A percentile compares a stretch with the other conserved stretches of the same genome.
phyloP scores from a whole-genome alignment of 2,113 vertebrate genomes.

The Fulica atra region DNA sequence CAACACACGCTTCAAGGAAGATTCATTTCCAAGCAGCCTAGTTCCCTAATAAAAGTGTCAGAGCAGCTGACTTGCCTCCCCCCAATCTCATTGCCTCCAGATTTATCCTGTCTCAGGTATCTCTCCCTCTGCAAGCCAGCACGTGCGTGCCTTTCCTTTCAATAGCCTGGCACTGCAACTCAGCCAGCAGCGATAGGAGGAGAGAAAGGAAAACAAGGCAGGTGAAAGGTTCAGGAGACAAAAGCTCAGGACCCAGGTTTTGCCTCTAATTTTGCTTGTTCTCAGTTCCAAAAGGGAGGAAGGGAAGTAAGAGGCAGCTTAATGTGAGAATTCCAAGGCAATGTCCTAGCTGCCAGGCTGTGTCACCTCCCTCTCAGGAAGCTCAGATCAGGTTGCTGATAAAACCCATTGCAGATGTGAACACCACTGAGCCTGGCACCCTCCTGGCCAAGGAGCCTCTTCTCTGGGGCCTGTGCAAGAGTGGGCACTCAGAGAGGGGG shows the following conservation, averaged over 20 bases:
- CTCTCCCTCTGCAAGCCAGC: background rate
- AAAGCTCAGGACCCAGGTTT: background rate
- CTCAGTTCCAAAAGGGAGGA: background rate
- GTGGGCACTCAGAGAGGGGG: background rate
- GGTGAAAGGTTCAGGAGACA: background rate
- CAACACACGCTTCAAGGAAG: background rate
- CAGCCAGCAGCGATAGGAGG: background rate
- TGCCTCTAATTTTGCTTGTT: background rate
- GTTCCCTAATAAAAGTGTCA: constrained; percentile 49
- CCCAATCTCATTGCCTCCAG: background rate
- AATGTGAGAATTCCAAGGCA: background rate
- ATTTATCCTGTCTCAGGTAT: constrained; percentile 44
- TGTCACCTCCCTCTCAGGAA: background rate
- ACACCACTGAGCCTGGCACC: background rate
- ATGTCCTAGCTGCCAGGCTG: background rate
- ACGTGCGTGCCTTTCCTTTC: constrained; percentile 13
- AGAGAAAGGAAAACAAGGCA: background rate
- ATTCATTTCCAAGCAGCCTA: constrained; percentile 47
- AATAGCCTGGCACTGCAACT: background rate
- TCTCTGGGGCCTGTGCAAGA: background rate
- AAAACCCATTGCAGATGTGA: background rate
- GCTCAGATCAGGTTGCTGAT: background rate
- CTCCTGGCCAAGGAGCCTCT: background rate
- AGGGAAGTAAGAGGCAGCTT: background rate
- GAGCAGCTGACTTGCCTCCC: constrained; percentile 13